Percentiles rank a stretch among this genome's conserved stretches.
These are phyloP conservation scores for Diaprepes abbreviatus DNA, from an alignment of 2,888 invertebrate genomes.

Conservation along the genomic window DNA sequence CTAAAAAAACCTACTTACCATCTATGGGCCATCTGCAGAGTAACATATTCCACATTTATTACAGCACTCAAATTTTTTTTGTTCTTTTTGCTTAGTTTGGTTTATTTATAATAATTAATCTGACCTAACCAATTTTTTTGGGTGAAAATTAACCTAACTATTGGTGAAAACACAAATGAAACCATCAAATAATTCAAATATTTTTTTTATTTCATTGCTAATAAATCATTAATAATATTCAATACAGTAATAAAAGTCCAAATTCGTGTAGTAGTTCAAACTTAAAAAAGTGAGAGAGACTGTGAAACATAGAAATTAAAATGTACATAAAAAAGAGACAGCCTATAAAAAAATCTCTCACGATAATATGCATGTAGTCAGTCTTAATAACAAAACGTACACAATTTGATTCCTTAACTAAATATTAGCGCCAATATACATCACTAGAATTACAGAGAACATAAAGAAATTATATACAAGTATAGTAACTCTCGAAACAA, in stretches of 20 bases:
- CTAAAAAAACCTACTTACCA: too few relatives aligned
- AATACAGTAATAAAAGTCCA: constrained; percentile 14
- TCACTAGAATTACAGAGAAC: constrained; percentile 22
- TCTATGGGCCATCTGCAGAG: too few relatives aligned
- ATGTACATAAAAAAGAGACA: constrained; percentile 3
- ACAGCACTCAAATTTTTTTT: too few relatives aligned
- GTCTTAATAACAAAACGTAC: constrained; percentile 66
- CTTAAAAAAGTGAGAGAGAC: constrained; percentile 6
- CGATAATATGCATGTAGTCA: constrained; percentile 51
- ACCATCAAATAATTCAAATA: constrained; percentile 11
- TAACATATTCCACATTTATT: too few relatives aligned
- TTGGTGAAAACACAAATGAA: not conserved
- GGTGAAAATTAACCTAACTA: not conserved
- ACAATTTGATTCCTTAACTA: constrained; percentile 51
- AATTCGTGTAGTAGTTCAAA: constrained; percentile 9
- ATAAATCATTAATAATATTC: constrained; percentile 11
- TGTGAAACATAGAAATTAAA: not conserved
- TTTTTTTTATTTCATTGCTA: constrained; percentile 11
- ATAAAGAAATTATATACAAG: constrained; percentile 51
- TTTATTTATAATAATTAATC: too few relatives aligned
- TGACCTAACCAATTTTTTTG: too few relatives aligned
- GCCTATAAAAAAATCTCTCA: constrained; percentile 19
- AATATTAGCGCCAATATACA: constrained; percentile 7
- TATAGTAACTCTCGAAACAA: constrained; percentile 51
- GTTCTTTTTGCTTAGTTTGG: too few relatives aligned